phyloP scores from a whole-genome alignment of 2,888 invertebrate species.

The Conomelus anceps region DNA sequence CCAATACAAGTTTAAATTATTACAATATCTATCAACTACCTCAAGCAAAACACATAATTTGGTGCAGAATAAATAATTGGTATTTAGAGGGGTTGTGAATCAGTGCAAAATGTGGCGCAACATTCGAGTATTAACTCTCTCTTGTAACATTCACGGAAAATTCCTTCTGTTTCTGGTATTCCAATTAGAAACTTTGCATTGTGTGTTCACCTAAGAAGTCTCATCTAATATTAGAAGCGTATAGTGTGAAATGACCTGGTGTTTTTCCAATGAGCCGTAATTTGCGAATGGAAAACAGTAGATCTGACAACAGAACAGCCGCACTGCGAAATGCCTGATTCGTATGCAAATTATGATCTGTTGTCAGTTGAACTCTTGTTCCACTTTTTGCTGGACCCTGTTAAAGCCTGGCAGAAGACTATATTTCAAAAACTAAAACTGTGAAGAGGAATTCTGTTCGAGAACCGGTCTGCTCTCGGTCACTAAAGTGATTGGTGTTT shows the following conservation, averaged over 20 bases:
- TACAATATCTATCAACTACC: no score
- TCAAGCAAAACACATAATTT: no score
- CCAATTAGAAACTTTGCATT: not conserved
- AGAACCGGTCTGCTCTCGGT: not conserved
- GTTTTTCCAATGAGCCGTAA: not conserved
- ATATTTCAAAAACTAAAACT: not conserved
- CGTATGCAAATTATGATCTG: not conserved
- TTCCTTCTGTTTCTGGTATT: not conserved
- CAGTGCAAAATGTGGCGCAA: no score
- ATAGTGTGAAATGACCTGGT: not conserved
- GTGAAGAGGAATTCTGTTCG: not conserved
- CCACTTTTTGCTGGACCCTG: not conserved
- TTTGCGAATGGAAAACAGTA: not conserved
- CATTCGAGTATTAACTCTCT: not conserved
- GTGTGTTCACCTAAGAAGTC: not conserved
- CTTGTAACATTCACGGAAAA: not conserved
- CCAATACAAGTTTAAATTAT: no score
- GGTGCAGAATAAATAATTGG: no score
- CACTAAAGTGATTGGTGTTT: not conserved
- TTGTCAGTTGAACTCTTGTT: not conserved
- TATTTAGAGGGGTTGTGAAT: no score
- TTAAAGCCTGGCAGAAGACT: not conserved
- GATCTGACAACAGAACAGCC: not conserved
- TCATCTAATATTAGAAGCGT: not conserved
- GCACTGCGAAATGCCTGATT: not conserved